phyloP scores from a whole-genome alignment of 2,113 vertebrate species.

The Propithecus coquereli region DNA sequence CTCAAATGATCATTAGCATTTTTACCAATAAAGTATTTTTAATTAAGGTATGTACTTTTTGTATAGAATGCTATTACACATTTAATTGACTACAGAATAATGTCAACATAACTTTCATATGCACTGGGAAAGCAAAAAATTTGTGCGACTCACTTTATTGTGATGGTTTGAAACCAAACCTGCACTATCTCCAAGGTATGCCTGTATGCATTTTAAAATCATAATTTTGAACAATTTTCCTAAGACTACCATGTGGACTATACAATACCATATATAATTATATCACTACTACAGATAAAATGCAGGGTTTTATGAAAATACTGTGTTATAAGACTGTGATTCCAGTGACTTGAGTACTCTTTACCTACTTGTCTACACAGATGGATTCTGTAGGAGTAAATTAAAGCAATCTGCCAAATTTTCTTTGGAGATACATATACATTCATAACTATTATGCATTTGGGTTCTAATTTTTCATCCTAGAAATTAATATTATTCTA shows the following conservation, averaged over 20 bases:
- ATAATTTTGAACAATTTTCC: background rate
- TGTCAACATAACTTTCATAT: background rate
- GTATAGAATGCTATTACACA: background rate
- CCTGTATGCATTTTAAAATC: background rate
- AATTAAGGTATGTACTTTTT: background rate
- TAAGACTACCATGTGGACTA: background rate
- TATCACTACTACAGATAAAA: background rate
- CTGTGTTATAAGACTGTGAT: background rate
- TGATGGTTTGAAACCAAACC: background rate
- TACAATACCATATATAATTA: background rate
- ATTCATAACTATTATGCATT: background rate
- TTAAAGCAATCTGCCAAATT: background rate
- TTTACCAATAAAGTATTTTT: background rate
- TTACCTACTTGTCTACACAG: background rate
- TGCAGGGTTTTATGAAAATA: background rate
- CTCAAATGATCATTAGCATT: background rate
- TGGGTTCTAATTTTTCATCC: background rate
- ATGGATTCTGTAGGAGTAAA: background rate
- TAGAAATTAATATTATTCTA: constrained; percentile 1
- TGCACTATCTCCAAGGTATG: background rate
- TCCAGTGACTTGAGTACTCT: background rate
- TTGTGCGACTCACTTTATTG: background rate
- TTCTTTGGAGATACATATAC: background rate
- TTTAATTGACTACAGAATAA: background rate
- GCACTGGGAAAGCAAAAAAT: background rate